Base-by-base conservation (phyloP, 2,113 vertebrate genomes). In the Grus americana region DNA sequence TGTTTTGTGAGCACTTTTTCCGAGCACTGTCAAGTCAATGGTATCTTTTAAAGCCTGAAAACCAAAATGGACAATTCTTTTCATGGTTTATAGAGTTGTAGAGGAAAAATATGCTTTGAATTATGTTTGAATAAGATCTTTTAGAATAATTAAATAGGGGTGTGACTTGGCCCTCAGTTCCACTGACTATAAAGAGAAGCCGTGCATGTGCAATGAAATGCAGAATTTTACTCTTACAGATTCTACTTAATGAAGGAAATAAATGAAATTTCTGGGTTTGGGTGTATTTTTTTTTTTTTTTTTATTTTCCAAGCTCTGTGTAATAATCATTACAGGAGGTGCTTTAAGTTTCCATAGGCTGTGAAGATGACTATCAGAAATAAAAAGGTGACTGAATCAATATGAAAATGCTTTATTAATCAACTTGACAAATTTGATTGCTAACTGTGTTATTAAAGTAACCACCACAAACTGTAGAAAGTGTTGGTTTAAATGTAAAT, bases 1-100 rank as follows among this genome's bases (percentile, higher is more conserved):
- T 57, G 62, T 79, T 88, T 93, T 97, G 80, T 85, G 91, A 95
- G 52, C 38, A 24, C 27, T 78, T 36, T 96, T 92, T 86, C 42
- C 5, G 34, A 96, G 83, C 57, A 58, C 52, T 96, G 79, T 79
- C 52, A 72, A 89, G 19, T 65, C 44, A 95, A 54, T 40, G 44
- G 16, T 87, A 21, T 62, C 13, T 82, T 76, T 80, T 40, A 92
- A 86, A 86, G 50, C 46, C 82, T 80, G 27, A 91, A 97, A 95
- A 88, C 54, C 44, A 74, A 61, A 96, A 44, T 2, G 67, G 94
- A 87, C 36, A 30, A 86, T 91, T 74, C 17, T 79, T 93, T 91
- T 95, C 58, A 67, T 81, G 61, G 72, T 74, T 95, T 88, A 47
- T 62, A 52, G 22, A 82, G 7, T 12, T 82, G 21, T 36, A 93